phyloP scores from a whole-genome alignment of 1,140 invertebrate genomes.

The Tigriopus japonicus region DNA sequence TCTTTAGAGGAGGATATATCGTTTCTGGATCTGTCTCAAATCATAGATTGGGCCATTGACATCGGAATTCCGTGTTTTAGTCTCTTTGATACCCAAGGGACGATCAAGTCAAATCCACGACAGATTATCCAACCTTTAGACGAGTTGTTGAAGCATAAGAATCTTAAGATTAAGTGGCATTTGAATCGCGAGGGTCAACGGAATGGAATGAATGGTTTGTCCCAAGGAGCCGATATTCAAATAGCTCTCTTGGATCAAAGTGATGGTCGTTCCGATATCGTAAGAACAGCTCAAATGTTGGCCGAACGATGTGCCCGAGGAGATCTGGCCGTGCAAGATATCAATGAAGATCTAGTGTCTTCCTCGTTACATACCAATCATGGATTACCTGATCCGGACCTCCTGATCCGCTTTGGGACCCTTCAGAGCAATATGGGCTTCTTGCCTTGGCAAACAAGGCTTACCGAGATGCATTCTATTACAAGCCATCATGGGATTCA shows the following conservation, averaged over 20 bases:
- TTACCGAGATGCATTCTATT: constrained; percentile 9
- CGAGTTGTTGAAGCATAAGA: not conserved
- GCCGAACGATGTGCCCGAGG: not conserved
- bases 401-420: not conserved
- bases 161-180: not conserved
- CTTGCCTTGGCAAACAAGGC: constrained; percentile 11
- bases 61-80: not conserved
- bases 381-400: constrained; percentile 2
- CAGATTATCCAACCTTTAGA: not conserved
- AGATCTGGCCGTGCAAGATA: not conserved
- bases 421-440: constrained; percentile 3
- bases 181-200: not conserved
- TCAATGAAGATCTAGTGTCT: not conserved
- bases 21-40: not conserved
- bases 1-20: not conserved
- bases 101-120: not conserved
- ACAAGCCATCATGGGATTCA: not conserved
- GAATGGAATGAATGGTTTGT: not conserved
- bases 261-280: not conserved
- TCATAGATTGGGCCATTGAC: not conserved
- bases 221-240: not conserved
- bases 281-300: not conserved
- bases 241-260: not conserved
- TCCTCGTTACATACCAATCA: not conserved
- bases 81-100: constrained; percentile 2